A percentile compares a stretch with the other conserved stretches of the same genome.
These are phyloP conservation scores for Dolichotis patagonum DNA, from an alignment of 2,113 vertebrate species.

Conservation along the genomic window DNA sequence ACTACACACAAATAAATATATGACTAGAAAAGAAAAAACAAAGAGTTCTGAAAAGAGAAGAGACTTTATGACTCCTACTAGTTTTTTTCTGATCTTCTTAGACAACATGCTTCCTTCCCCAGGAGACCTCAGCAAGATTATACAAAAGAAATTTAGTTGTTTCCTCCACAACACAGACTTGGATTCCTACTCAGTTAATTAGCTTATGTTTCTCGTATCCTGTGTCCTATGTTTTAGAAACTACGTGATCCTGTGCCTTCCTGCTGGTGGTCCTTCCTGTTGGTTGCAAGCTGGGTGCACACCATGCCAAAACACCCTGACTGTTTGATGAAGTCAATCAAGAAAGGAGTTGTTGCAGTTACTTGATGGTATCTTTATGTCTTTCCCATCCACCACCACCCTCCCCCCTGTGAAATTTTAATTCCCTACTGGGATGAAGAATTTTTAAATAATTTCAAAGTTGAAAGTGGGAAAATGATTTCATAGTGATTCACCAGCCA, in stretches of 20 bases:
- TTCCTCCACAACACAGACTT: constrained; percentile 32
- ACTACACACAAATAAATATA: not conserved
- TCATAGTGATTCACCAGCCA: not conserved
- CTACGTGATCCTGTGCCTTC: not conserved
- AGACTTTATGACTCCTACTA: not conserved
- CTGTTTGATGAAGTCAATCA: not conserved
- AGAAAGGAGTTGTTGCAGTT: not conserved
- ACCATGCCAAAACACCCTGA: not conserved
- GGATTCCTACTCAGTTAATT: not conserved
- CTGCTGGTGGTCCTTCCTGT: not conserved
- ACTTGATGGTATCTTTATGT: not conserved
- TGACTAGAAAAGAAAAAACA: not conserved
- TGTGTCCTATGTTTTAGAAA: not conserved
- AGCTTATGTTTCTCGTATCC: not conserved
- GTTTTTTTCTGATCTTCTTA: not conserved
- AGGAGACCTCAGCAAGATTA: not conserved
- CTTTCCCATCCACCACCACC: not conserved
- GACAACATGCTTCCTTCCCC: not conserved
- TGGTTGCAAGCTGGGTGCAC: not conserved
- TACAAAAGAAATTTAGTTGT: constrained; percentile 26
- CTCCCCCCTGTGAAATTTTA: not conserved
- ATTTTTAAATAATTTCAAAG: not conserved
- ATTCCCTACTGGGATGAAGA: not conserved
- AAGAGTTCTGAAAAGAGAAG: not conserved
- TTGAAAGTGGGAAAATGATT: constrained; percentile 19